phyloP scores from a whole-genome alignment of 2,797 vertebrate species.

The Epinephelus malabaricus region DNA sequence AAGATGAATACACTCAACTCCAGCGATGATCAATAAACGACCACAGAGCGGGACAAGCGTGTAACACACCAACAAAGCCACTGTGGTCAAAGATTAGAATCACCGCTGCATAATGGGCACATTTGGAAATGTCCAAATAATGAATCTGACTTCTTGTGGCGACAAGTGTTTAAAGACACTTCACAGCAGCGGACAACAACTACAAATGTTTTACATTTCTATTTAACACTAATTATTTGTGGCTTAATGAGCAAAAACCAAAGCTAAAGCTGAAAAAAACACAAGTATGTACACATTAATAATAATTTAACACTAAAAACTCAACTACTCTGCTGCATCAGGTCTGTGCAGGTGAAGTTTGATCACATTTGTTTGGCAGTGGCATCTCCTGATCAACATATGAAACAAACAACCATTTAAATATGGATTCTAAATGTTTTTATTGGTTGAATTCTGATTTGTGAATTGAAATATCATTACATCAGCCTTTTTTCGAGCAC shows the following conservation, averaged over 20 bases:
- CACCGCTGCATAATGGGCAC: slow-evolving; percentile 63
- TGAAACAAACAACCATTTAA: background rate
- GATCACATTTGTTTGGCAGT: background rate
- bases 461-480: background rate
- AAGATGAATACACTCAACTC: slow-evolving; percentile 85
- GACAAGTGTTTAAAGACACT: slow-evolving; percentile 1
- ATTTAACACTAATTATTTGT: background rate
- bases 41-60: slow-evolving; percentile 65
- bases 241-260: background rate
- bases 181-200: background rate
- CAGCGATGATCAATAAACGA: slow-evolving; percentile 84
- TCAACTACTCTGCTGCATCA: background rate
- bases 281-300: too few relatives aligned
- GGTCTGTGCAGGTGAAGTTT: background rate
- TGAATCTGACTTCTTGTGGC: slow-evolving; percentile 24
- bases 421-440: background rate
- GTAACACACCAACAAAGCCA: slow-evolving; percentile 66
- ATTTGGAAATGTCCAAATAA: slow-evolving; percentile 60
- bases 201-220: background rate
- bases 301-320: background rate
- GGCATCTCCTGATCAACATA: accelerated
- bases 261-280: background rate
- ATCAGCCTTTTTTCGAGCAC: background rate
- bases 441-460: background rate
- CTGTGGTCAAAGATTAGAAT: slow-evolving; percentile 75